Base-by-base conservation (phyloP, 2,797 vertebrate species). In the Hyperoplus immaculatus region DNA sequence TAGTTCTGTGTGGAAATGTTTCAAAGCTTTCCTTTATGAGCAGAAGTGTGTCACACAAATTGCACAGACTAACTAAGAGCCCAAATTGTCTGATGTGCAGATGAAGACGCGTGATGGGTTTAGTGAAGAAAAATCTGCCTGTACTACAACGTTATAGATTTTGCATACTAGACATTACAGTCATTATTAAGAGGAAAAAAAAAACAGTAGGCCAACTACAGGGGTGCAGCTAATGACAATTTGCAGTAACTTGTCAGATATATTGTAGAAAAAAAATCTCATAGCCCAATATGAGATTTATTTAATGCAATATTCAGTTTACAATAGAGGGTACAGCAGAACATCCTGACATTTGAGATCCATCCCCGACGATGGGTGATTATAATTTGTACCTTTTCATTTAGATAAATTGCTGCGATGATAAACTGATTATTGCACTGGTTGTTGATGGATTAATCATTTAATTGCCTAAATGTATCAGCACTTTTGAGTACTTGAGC, bases 51-150 rank as follows among this genome's bases (percentile, higher is more conserved):
- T 21, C 0, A 4, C 43, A 59, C 41, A 41, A 68, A 67, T 7
- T 56, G n/a, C 18, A 75, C 75, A 74, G 54, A 56, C 68, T 66
- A 55, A 68, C 62, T 72, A 69, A 29, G 13, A 51, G 51, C 12
- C 4, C 13, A 45, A 12, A 69, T 75, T 39, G 68, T 51, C 41
- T 70, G 49, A 75, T 67, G 72, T 57, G 29, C 38, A 56, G 29
- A 54, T 43, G 43, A 21, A n/a, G 42, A 53, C 18, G 29, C 0
- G 4, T 39, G 3, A n/a, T 50, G 14, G 18, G 13, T 42, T 72
- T 36, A 69, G 70, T 67, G 57, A 62, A 21, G 54, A 18, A 47
- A 50, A 55, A 21, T 7, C n/a, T 46, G 12, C 0, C 43, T 46
- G 9, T 36, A 2, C 15, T 53, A 7, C 10, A 14, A 18, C 14